Evolutionary conservation across 2,888 invertebrate species (phyloP).

Genomic region (Bugula neritina): DNA sequence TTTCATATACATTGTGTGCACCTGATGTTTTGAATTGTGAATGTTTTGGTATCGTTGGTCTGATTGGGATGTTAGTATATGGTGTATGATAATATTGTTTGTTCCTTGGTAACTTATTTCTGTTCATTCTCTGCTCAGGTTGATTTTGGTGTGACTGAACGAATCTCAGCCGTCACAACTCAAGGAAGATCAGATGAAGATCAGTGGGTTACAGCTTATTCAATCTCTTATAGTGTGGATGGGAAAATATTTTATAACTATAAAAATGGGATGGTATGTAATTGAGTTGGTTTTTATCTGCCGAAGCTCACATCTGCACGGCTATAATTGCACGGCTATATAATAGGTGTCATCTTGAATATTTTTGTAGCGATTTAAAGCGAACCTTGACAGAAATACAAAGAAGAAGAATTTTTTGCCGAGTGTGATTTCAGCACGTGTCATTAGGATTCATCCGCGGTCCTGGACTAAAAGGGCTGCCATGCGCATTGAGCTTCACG

Average conservation of each 20-base stretch:
- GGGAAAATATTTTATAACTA: conserved; percentile 8
- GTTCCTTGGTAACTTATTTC: too few species aligned
- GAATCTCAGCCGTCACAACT: conserved; percentile 18
- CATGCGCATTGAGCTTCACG: conserved; percentile 22
- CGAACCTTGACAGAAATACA: conserved; percentile 25
- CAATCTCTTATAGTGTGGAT: conserved; percentile 9
- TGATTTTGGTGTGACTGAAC: conserved; percentile 21
- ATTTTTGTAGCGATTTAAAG: conserved; percentile 24
- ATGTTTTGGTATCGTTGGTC: too few species aligned
- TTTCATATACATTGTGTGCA: too few species aligned
- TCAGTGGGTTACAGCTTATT: conserved; percentile 15
- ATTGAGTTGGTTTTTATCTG: too few species aligned
- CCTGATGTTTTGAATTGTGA: too few species aligned
- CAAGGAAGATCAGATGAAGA: not conserved
- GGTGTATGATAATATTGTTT: too few species aligned
- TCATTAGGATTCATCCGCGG: not conserved
- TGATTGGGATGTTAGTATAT: too few species aligned
- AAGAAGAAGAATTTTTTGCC: conserved; percentile 20
- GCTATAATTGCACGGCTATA: too few species aligned
- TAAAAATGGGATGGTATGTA: not conserved
- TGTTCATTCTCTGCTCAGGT: too few species aligned
- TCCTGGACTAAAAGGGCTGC: not conserved
- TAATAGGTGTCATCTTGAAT: too few species aligned
- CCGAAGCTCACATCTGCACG: too few species aligned
- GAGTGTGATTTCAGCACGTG: not conserved